Conservation (phyloP, 2,888 invertebrate species). For the Flexamia atlantica region DNA sequence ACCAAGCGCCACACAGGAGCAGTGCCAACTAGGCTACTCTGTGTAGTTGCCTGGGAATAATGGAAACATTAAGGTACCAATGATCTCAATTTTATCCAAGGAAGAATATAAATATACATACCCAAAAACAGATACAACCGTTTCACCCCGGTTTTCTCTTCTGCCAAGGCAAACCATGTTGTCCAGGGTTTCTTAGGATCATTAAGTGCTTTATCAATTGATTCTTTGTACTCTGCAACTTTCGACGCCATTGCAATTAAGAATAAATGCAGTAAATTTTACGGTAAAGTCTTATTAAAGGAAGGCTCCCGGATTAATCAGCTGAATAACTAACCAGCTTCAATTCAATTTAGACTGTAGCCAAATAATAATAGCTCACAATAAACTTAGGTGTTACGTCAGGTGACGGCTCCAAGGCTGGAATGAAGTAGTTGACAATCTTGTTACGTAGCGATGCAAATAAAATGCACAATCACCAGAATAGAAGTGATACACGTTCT, state of each 20-base stretch:
- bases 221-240: slow-evolving; percentile 78
- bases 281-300: neutral
- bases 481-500: too few relatives aligned
- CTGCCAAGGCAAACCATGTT: slow-evolving; percentile 81
- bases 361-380: slow-evolving; percentile 28
- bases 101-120: slow-evolving; percentile 75
- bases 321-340: slow-evolving; percentile 2
- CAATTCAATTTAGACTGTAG: slow-evolving; percentile 31
- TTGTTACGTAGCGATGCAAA: neutral
- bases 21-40: neutral
- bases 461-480: neutral
- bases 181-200: slow-evolving; percentile 87
- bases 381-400: slow-evolving; percentile 5
- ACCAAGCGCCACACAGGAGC: neutral
- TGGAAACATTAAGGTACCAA: neutral
- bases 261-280: neutral
- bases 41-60: neutral
- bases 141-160: slow-evolving; percentile 85
- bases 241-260: slow-evolving; percentile 74
- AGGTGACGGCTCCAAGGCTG: neutral
- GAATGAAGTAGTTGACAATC: neutral
- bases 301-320: neutral
- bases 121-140: slow-evolving; percentile 88
- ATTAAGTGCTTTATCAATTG: slow-evolving; percentile 79
- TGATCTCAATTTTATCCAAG: slow-evolving; percentile 14